A percentile compares a stretch with the other conserved stretches of the same genome.
These are phyloP conservation scores for Mycalesis mineus DNA, from an alignment of 2,888 invertebrate species.

Conservation along the genomic window DNA sequence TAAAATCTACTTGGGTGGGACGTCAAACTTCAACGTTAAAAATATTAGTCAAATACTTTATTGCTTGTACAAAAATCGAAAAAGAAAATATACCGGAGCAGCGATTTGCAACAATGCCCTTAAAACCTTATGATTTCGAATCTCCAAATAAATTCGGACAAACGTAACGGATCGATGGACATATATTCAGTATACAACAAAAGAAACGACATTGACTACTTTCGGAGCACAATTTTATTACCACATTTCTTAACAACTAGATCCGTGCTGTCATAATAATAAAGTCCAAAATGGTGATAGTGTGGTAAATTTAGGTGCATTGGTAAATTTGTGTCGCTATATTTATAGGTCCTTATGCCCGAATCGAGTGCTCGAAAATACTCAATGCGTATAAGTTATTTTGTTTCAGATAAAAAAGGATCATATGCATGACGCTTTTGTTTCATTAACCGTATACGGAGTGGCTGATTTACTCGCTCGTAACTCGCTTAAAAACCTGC, in stretches of 20 bases:
- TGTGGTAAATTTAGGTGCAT: background rate
- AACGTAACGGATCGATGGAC: slow-evolving; percentile 42
- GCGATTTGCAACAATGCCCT: slow-evolving; percentile 34
- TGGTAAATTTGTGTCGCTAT: slow-evolving; percentile 29
- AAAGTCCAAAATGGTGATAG: slow-evolving; percentile 2
- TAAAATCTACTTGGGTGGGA: background rate
- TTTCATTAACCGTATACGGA: slow-evolving; percentile 69
- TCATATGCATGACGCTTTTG: slow-evolving; percentile 64
- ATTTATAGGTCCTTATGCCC: slow-evolving; percentile 66
- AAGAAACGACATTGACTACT: slow-evolving; percentile 42
- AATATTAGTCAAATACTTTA: slow-evolving; percentile 20
- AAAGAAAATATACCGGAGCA: slow-evolving; percentile 2
- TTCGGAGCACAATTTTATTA: background rate
- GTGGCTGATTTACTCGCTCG: slow-evolving; percentile 49
- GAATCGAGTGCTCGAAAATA: slow-evolving; percentile 60
- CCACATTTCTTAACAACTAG: background rate
- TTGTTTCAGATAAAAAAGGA: slow-evolving; percentile 54
- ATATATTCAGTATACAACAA: slow-evolving; percentile 43
- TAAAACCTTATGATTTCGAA: slow-evolving; percentile 39
- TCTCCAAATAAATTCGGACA: slow-evolving; percentile 44
- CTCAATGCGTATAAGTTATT: slow-evolving; percentile 66
- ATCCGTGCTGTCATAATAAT: background rate
- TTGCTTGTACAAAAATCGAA: slow-evolving; percentile 11
- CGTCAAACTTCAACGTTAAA: background rate
- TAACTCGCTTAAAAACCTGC: slow-evolving; percentile 17